These are phyloP conservation scores for Sebastes iracundus DNA, from an alignment of 2,797 vertebrate species.

Conservation along the genomic window DNA sequence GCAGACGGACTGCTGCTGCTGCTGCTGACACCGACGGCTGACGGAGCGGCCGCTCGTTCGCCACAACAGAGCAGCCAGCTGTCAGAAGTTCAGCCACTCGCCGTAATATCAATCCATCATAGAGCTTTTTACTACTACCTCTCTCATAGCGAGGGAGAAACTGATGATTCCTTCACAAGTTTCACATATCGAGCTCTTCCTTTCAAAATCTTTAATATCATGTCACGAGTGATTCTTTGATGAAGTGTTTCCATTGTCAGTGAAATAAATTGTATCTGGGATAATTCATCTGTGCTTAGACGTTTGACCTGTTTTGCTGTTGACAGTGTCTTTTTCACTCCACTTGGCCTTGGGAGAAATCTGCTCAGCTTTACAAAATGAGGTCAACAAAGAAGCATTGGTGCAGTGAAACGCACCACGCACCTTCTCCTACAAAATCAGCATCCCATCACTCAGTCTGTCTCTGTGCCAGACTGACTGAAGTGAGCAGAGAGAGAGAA, in stretches of 20 bases:
- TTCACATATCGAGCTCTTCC: not conserved
- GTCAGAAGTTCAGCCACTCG: conserved; percentile 60
- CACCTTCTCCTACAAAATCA: conserved; percentile 42
- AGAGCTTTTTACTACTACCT: conserved; percentile 39
- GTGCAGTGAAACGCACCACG: conserved; percentile 60
- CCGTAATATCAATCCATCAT: conserved; percentile 59
- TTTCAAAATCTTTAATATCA: conserved; percentile 28
- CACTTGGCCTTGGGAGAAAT: conserved; percentile 68
- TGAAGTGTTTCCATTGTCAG: not conserved
- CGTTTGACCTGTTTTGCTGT: conserved; percentile 37
- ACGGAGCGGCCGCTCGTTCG: conserved; percentile 68
- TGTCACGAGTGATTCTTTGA: not conserved
- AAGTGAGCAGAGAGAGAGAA: conserved; percentile 1
- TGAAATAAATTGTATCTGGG: not conserved
- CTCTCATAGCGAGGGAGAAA: conserved; percentile 26
- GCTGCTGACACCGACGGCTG: conserved; percentile 66
- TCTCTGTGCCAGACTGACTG: not conserved
- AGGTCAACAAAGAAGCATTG: conserved; percentile 73
- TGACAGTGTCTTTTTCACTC: conserved; percentile 51
- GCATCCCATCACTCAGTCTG: conserved; percentile 41
- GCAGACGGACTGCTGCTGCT: conserved; percentile 36
- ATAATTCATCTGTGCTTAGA: not conserved
- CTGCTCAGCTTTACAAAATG: conserved; percentile 73
- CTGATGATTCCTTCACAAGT: conserved; percentile 8
- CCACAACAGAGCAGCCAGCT: conserved; percentile 54